A percentile compares a stretch with the other conserved stretches of the same genome.
phyloP scores from a whole-genome alignment of 2,888 invertebrate genomes.

The Drosophila lacicola region DNA sequence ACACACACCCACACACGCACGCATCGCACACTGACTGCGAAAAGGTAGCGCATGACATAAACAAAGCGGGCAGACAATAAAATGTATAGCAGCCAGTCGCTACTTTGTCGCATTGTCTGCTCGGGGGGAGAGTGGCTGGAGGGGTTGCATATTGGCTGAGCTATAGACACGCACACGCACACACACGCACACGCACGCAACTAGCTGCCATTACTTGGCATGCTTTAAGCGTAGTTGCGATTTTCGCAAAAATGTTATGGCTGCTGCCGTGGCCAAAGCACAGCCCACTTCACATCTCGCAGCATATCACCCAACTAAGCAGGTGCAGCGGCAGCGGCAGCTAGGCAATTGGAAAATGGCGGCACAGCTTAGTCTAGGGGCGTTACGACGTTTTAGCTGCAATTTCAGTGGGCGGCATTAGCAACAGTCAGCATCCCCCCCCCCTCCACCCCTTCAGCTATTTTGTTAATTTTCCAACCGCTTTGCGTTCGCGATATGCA shows the following conservation, averaged over 20 bases:
- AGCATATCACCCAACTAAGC: slow-evolving; percentile 13
- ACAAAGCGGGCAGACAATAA: slow-evolving; percentile 29
- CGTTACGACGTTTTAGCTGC: slow-evolving; percentile 37
- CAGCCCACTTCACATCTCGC: background rate
- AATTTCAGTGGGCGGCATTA: slow-evolving; percentile 34
- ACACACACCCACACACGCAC: background rate
- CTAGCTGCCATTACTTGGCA: slow-evolving; percentile 32
- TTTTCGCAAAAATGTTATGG: slow-evolving; percentile 45
- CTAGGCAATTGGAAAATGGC: slow-evolving; percentile 26
- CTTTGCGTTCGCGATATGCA: slow-evolving; percentile 64
- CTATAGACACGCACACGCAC: slow-evolving; percentile 1
- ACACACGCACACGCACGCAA: slow-evolving; percentile 8
- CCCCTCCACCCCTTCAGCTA: slow-evolving; percentile 34
- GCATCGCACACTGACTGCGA: background rate
- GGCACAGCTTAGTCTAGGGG: slow-evolving; percentile 38
- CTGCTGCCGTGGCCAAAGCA: slow-evolving; percentile 4
- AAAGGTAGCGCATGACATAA: background rate
- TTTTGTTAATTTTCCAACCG: slow-evolving; percentile 76
- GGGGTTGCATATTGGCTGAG: background rate
- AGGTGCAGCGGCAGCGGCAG: slow-evolving; percentile 19
- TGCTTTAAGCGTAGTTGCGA: slow-evolving; percentile 57
- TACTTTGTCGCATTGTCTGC: slow-evolving; percentile 17
- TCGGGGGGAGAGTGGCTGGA: background rate
- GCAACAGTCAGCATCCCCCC: background rate
- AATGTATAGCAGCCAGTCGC: slow-evolving; percentile 13